Conservation (phyloP, 2,113 vertebrate species). For the Paratilapia polleni region DNA sequence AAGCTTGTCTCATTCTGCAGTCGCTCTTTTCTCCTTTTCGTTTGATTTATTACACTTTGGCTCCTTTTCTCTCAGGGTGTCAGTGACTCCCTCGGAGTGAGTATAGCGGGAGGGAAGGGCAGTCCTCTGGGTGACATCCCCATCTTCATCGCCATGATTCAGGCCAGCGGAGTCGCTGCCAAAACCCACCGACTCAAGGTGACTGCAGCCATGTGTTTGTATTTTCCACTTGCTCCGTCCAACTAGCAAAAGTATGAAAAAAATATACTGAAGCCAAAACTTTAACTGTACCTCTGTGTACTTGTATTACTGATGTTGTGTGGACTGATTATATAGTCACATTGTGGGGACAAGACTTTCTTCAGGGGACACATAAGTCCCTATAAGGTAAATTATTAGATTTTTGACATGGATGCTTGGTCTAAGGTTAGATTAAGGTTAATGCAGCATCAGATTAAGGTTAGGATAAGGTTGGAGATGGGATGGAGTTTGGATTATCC, state of each 20-base stretch:
- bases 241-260: not conserved
- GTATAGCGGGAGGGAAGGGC: constrained; percentile 94
- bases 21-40: not conserved
- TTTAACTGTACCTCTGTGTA: not conserved
- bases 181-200: constrained; percentile 88
- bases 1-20: not conserved
- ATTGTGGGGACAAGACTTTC: too few relatives aligned
- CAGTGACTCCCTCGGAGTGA: constrained; percentile 92
- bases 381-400: too few relatives aligned
- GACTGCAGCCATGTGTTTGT: not conserved
- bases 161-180: constrained; percentile 92
- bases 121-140: constrained; percentile 94
- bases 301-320: too few relatives aligned
- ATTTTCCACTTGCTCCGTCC: not conserved
- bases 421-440: too few relatives aligned
- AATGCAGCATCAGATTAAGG: too few relatives aligned
- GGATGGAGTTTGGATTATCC: too few relatives aligned
- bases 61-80: constrained; percentile 78
- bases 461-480: too few relatives aligned
- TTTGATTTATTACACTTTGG: not conserved
- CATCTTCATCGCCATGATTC: constrained; percentile 98
- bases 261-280: not conserved
- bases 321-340: too few relatives aligned
- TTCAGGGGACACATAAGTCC: too few relatives aligned
- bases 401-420: too few relatives aligned